Conservation (phyloP, 2,113 vertebrate species). For the Anser brachyrhynchus region DNA sequence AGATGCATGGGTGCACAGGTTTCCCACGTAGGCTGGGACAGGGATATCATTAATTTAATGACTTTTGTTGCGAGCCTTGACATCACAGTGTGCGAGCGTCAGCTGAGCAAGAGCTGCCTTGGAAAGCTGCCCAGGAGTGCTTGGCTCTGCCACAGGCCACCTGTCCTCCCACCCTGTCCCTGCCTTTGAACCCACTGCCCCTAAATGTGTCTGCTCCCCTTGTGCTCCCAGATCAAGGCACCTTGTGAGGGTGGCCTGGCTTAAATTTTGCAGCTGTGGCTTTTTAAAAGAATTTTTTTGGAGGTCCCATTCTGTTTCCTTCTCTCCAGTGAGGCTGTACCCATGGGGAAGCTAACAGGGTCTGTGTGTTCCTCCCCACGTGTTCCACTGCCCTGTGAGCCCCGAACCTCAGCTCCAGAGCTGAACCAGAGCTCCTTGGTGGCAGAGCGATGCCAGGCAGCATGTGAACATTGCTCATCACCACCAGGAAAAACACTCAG, state of each 20-base stretch:
- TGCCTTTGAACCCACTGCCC: neutral
- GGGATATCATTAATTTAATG: neutral
- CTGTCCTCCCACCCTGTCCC: neutral
- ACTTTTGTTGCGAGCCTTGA: neutral
- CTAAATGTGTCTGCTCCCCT: neutral
- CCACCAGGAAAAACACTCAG: neutral
- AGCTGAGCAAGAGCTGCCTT: neutral
- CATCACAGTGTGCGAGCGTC: neutral
- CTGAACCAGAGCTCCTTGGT: neutral
- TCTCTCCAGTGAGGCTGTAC: neutral
- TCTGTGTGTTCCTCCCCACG: neutral
- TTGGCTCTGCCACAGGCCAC: neutral
- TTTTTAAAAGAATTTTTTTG: neutral
- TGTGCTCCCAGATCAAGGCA: neutral
- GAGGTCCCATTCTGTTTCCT: neutral
- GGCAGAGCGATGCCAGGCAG: neutral
- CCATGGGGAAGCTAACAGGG: neutral
- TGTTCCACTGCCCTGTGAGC: neutral
- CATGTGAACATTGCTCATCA: neutral
- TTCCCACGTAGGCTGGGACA: too few relatives aligned
- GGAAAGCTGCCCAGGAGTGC: neutral
- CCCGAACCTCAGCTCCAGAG: neutral
- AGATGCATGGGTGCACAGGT: too few relatives aligned
- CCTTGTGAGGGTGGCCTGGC: neutral
- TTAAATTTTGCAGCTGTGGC: neutral